Evolutionary conservation across 2,888 invertebrate species (phyloP).

Genomic region (Odontomyia ornata): DNA sequence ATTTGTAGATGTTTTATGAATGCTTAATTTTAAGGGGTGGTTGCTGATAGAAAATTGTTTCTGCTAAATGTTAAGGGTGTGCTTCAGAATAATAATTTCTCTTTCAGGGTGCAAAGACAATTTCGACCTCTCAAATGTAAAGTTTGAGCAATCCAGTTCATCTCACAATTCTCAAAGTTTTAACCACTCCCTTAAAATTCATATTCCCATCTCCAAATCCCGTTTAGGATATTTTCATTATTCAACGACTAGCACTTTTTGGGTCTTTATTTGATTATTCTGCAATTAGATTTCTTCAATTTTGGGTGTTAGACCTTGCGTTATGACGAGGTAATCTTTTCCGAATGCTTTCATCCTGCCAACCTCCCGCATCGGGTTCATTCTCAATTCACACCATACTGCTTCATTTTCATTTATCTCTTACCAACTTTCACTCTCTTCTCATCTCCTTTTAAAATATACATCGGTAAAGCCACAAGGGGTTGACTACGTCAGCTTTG

Average conservation of each 20-base stretch:
- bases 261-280: conserved; percentile 49
- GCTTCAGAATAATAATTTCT: too few species aligned
- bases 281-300: conserved; percentile 48
- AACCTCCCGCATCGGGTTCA: neutral
- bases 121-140: too few species aligned
- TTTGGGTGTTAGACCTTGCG: conserved; percentile 40
- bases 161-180: too few species aligned
- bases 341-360: neutral
- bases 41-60: too few species aligned
- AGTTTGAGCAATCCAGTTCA: too few species aligned
- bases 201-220: neutral
- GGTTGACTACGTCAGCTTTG: conserved; percentile 14
- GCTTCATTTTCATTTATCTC: conserved; percentile 36
- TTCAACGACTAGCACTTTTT: conserved; percentile 23
- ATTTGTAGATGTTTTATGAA: neutral
- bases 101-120: too few species aligned
- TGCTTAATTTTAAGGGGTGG: neutral
- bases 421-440: neutral
- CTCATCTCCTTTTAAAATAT: neutral
- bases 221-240: conserved; percentile 5
- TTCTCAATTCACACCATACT: conserved; percentile 1
- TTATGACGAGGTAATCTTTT: conserved; percentile 34
- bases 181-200: too few species aligned
- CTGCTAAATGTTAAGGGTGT: too few species aligned
- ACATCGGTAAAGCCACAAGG: conserved; percentile 15